Base-by-base conservation (phyloP, 2,888 invertebrate genomes). In the Amaurobius ferox region DNA sequence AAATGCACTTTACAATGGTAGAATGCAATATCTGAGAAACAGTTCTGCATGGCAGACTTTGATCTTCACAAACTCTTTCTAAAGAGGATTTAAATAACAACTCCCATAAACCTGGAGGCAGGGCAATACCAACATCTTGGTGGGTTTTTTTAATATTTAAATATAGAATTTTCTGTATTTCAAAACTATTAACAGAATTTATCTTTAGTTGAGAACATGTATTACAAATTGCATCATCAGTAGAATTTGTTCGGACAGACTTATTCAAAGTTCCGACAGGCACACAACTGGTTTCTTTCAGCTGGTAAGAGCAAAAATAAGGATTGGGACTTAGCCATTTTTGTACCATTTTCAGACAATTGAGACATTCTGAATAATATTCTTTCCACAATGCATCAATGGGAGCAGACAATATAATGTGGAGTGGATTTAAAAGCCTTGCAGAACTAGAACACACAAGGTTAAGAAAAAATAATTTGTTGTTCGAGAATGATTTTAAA, bases 321-420 rank as follows among this genome's bases (percentile, higher is more conserved):
- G 3, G n/a, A n/a, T 16, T n/a, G 13, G 32, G 28, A 23, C 48
- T 35, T 16, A 80, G 5, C 81, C 81, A 81, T 11, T 32, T 28
- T 16, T 26, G n/a, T 0, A 76, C 44, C n/a, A 62, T 30, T 64
- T 81, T 81, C 11, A 81, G 44, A 19, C 74, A 81, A 62, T 81
- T 70, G 11, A 32, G 29, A n/a, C 55, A 64, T n/a, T 70, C 81
- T 13, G 61, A n/a, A 40, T 76, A 70, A 68, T 70, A 76, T 40
- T 81, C 81, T 6, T 81, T 70, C 70, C 74, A 62, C 19, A 76
- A 29, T 11, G 61, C 23, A 13, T 70, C 62, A 5, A 40, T 0
- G 6, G 61, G 70, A 61, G 81, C 81, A 76, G 68, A 70, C 0
- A 81, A 32, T 0, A 81, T 5, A 32, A 74, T 62, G 32, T 81